A percentile compares a stretch with the other conserved stretches of the same genome.
phyloP scores from a whole-genome alignment of 2,797 vertebrate species.

The Poeciliopsis paucimaculata region DNA sequence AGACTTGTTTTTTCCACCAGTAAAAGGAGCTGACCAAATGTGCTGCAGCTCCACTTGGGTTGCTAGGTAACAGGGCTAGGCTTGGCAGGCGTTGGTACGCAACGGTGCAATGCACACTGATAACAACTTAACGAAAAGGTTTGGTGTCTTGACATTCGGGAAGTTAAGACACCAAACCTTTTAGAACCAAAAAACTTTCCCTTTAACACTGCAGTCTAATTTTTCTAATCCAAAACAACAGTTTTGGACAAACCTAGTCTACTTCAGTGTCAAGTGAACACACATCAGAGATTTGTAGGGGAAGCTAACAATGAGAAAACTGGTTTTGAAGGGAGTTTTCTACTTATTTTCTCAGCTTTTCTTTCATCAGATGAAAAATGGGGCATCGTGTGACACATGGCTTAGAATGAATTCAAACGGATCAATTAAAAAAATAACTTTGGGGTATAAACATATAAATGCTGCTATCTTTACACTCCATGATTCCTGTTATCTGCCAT shows the following conservation, averaged over 20 bases:
- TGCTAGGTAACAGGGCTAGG: too few relatives aligned
- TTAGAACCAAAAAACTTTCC: too few relatives aligned
- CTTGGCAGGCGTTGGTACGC: too few relatives aligned
- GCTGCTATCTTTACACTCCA: neutral
- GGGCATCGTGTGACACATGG: neutral
- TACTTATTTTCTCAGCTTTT: neutral
- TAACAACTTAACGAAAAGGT: too few relatives aligned
- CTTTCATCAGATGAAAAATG: neutral
- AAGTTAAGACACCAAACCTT: too few relatives aligned
- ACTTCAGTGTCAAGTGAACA: neutral
- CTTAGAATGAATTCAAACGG: neutral
- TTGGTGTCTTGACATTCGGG: neutral
- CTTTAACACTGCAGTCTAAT: neutral
- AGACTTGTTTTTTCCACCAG: too few relatives aligned
- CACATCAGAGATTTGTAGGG: neutral
- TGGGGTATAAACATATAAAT: neutral
- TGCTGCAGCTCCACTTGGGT: too few relatives aligned
- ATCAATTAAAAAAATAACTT: neutral
- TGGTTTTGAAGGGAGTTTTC: too few relatives aligned
- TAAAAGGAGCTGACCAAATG: too few relatives aligned
- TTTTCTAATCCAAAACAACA: neutral
- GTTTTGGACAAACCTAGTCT: neutral
- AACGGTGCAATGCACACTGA: too few relatives aligned
- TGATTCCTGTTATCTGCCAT: neutral
- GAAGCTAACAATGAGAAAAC: too few relatives aligned